Percentiles rank a stretch among this genome's conserved stretches.
Conservation (phyloP, 2,888 invertebrate species). For the Pyrrhia umbra region DNA sequence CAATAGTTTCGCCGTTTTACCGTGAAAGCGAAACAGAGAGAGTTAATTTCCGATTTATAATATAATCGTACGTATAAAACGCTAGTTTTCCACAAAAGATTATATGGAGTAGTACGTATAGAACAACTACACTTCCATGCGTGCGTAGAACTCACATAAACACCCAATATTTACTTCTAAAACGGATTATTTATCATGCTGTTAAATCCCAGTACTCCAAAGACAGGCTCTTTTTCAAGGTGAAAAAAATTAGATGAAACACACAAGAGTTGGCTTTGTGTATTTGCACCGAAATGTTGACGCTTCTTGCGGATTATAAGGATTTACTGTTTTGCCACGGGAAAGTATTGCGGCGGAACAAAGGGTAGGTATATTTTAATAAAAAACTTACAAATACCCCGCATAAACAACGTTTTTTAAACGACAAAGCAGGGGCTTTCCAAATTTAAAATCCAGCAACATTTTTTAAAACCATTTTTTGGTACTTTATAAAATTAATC, state of each 20-base stretch:
- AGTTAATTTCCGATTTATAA: no score
- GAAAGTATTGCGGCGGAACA: constrained; percentile 61
- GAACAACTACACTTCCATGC: no score
- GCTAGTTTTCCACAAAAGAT: no score
- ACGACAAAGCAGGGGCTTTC: not conserved
- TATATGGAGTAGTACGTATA: no score
- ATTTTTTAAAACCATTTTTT: constrained; percentile 4
- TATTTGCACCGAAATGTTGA: constrained; percentile 72
- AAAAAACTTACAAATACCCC: constrained; percentile 37
- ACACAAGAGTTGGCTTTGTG: constrained; percentile 63
- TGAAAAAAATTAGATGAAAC: constrained; percentile 63
- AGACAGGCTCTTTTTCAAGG: constrained; percentile 59
- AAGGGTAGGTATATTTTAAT: constrained; percentile 54
- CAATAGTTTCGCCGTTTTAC: no score
- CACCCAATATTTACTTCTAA: constrained; percentile 52
- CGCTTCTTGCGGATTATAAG: constrained; percentile 69
- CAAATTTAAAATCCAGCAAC: not conserved
- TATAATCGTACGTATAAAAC: no score
- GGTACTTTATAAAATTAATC: no score
- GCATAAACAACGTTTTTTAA: constrained; percentile 27
- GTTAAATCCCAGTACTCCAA: constrained; percentile 45
- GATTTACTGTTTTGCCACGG: constrained; percentile 68
- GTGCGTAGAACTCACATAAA: not conserved
- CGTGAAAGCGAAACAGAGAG: no score
- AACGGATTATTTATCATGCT: constrained; percentile 47